Evolutionary conservation across 2,797 vertebrate genomes (phyloP).

Genomic region (Dromococcyx pavoninus): DNA sequence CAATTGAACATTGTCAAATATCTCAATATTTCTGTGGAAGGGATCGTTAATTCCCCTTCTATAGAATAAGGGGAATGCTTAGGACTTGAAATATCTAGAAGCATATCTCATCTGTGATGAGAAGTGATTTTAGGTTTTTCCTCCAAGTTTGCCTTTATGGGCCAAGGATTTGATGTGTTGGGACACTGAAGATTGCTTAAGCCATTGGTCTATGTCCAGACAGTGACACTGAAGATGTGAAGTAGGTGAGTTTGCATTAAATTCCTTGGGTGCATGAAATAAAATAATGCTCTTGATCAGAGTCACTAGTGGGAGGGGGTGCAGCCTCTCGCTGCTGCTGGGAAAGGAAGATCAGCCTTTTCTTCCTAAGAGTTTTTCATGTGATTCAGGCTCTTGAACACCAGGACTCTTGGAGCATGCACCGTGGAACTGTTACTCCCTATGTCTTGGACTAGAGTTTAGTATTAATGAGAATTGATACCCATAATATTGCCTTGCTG

Average conservation of each 20-base stretch:
- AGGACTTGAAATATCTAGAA: background rate
- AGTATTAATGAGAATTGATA: background rate
- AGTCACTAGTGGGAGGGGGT: background rate
- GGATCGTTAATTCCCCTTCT: constrained; percentile 15
- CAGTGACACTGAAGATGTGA: background rate
- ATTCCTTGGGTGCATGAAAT: background rate
- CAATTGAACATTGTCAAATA: constrained; percentile 8
- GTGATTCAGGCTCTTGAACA: background rate
- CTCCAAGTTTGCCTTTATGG: background rate
- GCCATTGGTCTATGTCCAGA: background rate
- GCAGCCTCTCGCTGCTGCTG: background rate
- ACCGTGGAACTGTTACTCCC: background rate
- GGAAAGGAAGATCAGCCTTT: background rate
- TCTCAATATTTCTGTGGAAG: constrained; percentile 35
- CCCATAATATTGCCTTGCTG: background rate
- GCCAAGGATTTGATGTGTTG: background rate
- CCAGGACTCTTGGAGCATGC: background rate
- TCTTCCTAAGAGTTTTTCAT: background rate
- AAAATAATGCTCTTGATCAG: background rate
- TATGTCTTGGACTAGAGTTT: background rate
- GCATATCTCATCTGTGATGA: background rate
- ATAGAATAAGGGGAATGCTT: background rate
- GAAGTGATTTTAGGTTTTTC: background rate
- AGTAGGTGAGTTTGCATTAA: background rate
- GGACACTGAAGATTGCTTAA: background rate